phyloP scores from a whole-genome alignment of 1,140 invertebrate genomes.

The Camponotus floridanus region DNA sequence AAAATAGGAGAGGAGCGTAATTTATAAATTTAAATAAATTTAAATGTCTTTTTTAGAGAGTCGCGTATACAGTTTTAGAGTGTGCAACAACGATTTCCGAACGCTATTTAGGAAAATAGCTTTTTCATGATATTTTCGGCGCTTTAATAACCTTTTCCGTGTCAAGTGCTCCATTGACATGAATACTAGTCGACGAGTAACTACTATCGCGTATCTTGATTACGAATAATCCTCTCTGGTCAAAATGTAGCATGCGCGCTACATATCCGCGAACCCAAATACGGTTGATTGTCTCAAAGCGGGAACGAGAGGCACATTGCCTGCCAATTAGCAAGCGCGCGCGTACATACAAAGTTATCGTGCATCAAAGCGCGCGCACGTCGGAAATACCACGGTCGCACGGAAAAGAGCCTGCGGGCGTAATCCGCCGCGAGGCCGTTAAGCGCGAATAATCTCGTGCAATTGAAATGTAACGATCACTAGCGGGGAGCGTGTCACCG shows the following conservation, averaged over 20 bases:
- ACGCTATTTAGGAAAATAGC: background rate
- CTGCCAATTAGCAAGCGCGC: background rate
- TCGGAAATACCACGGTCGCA: constrained; percentile 14
- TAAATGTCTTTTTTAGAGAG: background rate
- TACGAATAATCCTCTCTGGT: background rate
- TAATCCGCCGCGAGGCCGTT: background rate
- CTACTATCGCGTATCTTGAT: background rate
- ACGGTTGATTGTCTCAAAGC: constrained; percentile 43
- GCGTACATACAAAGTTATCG: constrained; percentile 1
- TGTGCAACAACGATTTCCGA: background rate
- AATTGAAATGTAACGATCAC: constrained; percentile 33
- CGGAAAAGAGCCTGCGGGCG: constrained; percentile 13
- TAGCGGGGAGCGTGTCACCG: too few species aligned
- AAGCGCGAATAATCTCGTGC: constrained; percentile 33
- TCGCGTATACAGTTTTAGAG: background rate
- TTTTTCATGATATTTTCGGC: background rate
- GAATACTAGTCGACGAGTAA: background rate
- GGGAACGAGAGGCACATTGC: constrained; percentile 9
- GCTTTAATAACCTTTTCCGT: background rate
- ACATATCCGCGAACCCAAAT: constrained; percentile 8
- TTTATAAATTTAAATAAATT: background rate
- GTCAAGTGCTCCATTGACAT: background rate
- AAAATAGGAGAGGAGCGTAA: background rate
- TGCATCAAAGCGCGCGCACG: constrained; percentile 29
- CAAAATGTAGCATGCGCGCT: constrained; percentile 1